These are phyloP conservation scores for Cyprinella venusta DNA, from an alignment of 2,797 vertebrate species.

Conservation along the genomic window DNA sequence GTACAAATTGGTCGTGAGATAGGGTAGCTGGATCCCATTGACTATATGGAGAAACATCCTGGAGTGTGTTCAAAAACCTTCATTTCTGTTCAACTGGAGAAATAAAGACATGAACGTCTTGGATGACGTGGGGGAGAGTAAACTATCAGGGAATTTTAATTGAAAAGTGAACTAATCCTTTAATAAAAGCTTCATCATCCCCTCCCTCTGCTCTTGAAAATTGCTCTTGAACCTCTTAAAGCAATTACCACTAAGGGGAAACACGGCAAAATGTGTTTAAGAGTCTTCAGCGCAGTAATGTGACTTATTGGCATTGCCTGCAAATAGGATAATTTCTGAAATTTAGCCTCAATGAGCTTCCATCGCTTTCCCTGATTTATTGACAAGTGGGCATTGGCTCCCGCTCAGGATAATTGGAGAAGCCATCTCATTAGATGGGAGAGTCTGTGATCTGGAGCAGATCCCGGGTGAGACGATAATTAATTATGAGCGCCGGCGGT, in stretches of 20 bases:
- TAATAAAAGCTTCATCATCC: neutral
- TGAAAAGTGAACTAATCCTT: too few species aligned
- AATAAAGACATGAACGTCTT: too few species aligned
- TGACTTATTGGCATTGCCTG: slow-evolving; percentile 67
- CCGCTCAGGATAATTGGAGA: slow-evolving; percentile 68
- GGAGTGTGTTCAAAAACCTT: too few species aligned
- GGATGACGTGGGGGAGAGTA: too few species aligned
- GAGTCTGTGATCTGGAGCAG: slow-evolving; percentile 68
- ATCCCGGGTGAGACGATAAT: slow-evolving; percentile 72
- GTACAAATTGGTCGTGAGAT: too few species aligned
- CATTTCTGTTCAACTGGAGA: too few species aligned
- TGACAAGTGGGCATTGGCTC: slow-evolving; percentile 68
- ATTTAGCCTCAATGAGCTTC: slow-evolving; percentile 70
- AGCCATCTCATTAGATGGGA: slow-evolving; percentile 75
- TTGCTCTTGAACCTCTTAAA: slow-evolving; percentile 57
- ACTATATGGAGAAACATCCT: too few species aligned
- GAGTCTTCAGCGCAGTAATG: slow-evolving; percentile 58
- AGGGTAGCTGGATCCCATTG: too few species aligned
- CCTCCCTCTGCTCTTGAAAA: slow-evolving; percentile 40
- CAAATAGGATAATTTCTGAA: slow-evolving; percentile 75
- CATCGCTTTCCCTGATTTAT: slow-evolving; percentile 75
- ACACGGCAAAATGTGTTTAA: slow-evolving; percentile 59
- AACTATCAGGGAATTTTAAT: too few species aligned
- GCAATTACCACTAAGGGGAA: slow-evolving; percentile 55
- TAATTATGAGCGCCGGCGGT: slow-evolving; percentile 73